Percentiles rank a stretch among this genome's conserved stretches.
Evolutionary conservation across 1,140 invertebrate species (phyloP).

Genomic region (Eurosta solidaginis): DNA sequence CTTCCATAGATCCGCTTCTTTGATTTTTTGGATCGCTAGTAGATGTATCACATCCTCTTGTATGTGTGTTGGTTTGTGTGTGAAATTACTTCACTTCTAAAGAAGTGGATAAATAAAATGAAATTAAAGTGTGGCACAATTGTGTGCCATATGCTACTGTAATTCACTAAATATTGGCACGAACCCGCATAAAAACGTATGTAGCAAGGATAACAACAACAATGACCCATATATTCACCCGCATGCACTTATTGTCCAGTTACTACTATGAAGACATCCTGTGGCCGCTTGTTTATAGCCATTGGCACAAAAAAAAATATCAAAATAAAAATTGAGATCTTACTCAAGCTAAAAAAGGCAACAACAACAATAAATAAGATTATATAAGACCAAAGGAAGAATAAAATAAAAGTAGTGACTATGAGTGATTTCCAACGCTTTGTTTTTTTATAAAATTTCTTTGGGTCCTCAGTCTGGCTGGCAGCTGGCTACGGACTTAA

Average conservation of each 20-base stretch:
- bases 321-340: conserved; percentile 16
- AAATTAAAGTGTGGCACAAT: conserved; percentile 21
- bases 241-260: not conserved
- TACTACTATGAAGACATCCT: conserved; percentile 23
- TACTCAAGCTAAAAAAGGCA: not conserved
- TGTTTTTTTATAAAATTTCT: not conserved
- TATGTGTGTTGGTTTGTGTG: not conserved
- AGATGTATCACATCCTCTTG: not conserved
- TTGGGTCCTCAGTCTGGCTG: not conserved
- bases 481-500: not conserved
- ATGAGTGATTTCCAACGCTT: conserved; percentile 10
- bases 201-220: not conserved
- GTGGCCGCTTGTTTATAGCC: not conserved
- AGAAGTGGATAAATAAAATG: conserved; percentile 8
- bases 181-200: not conserved
- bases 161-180: not conserved
- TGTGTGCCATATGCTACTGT: not conserved
- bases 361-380: not conserved
- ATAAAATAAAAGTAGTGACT: not conserved
- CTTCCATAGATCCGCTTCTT: too few relatives aligned
- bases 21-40: too few relatives aligned
- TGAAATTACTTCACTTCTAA: not conserved
- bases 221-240: not conserved
- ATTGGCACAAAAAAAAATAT: not conserved
- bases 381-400: not conserved